phyloP scores from a whole-genome alignment of 2,113 vertebrate species.

The Epinephelus lanceolatus region DNA sequence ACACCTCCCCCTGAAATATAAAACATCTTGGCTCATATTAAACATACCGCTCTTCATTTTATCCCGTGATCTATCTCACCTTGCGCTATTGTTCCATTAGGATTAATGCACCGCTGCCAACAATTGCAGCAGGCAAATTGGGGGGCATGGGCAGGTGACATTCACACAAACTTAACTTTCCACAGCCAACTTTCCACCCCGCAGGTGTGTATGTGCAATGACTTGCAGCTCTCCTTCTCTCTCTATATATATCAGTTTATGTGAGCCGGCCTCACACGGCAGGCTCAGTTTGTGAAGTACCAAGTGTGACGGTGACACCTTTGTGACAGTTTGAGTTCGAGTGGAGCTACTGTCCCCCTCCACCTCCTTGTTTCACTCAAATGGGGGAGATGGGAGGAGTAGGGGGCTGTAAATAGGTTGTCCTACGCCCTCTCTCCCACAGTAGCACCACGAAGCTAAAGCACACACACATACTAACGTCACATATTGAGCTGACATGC shows the following conservation, averaged over 20 bases:
- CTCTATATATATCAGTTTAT: background rate
- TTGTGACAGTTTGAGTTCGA: conserved; percentile 43
- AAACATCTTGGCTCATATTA: conserved; percentile 53
- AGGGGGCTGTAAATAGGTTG: conserved; percentile 54
- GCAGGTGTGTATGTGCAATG: conserved; percentile 35
- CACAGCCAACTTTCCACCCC: conserved; percentile 39
- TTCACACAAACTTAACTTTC: conserved; percentile 31
- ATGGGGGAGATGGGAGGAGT: background rate
- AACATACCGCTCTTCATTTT: conserved; percentile 39
- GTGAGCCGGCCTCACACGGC: background rate
- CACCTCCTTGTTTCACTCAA: background rate
- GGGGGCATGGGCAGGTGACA: conserved; percentile 31
- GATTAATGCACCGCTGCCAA: conserved; percentile 20
- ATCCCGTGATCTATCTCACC: conserved; percentile 16
- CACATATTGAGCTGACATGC: conserved; percentile 63
- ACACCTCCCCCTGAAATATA: conserved; percentile 4
- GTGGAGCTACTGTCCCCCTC: conserved; percentile 42
- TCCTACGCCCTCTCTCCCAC: conserved; percentile 48
- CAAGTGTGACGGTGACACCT: conserved; percentile 42
- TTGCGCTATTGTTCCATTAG: conserved; percentile 16
- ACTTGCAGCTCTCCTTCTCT: conserved; percentile 16
- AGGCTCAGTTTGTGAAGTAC: conserved; percentile 31
- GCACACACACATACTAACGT: conserved; percentile 38
- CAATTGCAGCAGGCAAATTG: conserved; percentile 17
- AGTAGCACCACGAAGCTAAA: conserved; percentile 50